Conservation (phyloP, 2,113 vertebrate genomes). For the Numida meleagris region DNA sequence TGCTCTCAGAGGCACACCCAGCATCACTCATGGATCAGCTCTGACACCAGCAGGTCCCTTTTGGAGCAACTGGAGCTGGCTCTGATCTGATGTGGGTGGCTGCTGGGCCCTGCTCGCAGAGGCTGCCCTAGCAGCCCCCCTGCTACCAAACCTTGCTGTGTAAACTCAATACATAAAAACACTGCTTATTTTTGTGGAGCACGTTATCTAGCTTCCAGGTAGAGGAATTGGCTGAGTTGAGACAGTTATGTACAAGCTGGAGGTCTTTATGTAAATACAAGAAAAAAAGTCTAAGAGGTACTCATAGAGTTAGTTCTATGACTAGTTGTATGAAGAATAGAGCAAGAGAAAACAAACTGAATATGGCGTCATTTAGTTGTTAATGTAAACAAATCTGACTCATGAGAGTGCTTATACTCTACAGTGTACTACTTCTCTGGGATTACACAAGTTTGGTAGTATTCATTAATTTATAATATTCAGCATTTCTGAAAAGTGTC, state of each 20-base stretch:
- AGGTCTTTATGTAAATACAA: not conserved
- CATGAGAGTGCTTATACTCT: not conserved
- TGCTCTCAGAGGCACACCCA: not conserved
- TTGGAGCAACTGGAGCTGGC: not conserved
- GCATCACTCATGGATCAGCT: not conserved
- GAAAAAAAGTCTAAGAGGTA: not conserved
- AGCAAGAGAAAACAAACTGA: not conserved
- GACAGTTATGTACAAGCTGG: not conserved
- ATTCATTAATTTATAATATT: not conserved
- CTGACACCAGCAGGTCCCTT: not conserved
- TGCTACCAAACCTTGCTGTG: not conserved
- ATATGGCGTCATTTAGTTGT: not conserved
- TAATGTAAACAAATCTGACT: not conserved
- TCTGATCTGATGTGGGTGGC: not conserved
- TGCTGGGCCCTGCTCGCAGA: not conserved
- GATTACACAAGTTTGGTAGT: not conserved
- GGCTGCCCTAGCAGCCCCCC: not conserved
- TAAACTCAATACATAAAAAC: not conserved
- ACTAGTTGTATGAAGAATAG: not conserved
- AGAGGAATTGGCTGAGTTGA: not conserved
- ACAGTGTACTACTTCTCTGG: not conserved
- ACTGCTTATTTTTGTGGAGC: not conserved
- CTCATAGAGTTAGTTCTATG: not conserved
- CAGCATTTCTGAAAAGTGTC: not conserved
- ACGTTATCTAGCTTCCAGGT: not conserved